Conservation (phyloP, 2,797 vertebrate species). For the Paratrypauchen microcephalus region DNA sequence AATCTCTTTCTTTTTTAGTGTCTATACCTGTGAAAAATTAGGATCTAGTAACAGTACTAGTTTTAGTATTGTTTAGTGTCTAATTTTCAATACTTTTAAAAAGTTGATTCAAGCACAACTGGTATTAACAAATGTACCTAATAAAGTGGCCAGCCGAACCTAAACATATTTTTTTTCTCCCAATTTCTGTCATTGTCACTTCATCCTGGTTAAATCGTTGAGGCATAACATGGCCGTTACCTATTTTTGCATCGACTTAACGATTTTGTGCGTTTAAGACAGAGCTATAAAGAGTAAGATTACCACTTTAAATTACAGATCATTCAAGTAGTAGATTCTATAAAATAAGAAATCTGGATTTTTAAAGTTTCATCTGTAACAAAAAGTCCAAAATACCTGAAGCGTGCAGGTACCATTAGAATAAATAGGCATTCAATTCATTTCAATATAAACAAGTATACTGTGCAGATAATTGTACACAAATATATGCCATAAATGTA, state of each 20-base stretch:
- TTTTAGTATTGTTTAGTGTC: too few species aligned
- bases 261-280: constrained; percentile 62
- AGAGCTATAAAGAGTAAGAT: constrained; percentile 48
- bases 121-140: neutral
- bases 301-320: constrained; percentile 44
- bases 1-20: too few species aligned
- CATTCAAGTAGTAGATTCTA: constrained; percentile 41
- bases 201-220: constrained; percentile 16
- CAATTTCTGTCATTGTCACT: constrained; percentile 40
- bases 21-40: too few species aligned
- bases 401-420: constrained; percentile 31
- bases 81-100: too few species aligned
- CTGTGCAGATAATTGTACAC: constrained; percentile 27
- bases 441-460: constrained; percentile 26
- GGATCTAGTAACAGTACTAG: too few species aligned
- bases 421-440: constrained; percentile 28
- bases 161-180: constrained; percentile 39
- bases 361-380: constrained; percentile 41
- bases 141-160: neutral
- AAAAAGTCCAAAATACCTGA: constrained; percentile 44
- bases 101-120: too few species aligned
- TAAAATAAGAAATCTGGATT: constrained; percentile 38
- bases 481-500: constrained; percentile 42
- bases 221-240: constrained; percentile 27
- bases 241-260: constrained; percentile 45